These are phyloP conservation scores for Paedocypris sp. DNA, from an alignment of 2,113 vertebrate genomes.

Conservation along the genomic window DNA sequence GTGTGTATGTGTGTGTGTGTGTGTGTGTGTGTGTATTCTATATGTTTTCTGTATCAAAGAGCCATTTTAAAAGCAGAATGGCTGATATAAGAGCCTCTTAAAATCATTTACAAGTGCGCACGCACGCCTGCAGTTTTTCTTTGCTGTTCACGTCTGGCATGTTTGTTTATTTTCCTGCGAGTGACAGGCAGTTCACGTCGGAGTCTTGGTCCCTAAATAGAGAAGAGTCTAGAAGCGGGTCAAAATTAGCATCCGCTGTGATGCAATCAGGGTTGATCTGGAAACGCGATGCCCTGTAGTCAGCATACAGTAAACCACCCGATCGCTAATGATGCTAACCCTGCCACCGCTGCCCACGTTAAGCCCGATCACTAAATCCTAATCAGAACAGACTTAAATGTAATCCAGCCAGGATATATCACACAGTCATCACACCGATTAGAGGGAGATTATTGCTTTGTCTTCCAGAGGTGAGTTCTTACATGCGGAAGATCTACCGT, in stretches of 20 bases:
- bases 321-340: not conserved
- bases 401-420: conserved; percentile 16
- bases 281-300: not conserved
- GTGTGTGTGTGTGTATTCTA: too few relatives aligned
- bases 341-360: not conserved
- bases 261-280: conserved; percentile 5
- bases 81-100: not conserved
- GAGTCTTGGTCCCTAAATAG: conserved; percentile 27
- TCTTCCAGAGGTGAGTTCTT: too few relatives aligned
- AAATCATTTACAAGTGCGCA: not conserved
- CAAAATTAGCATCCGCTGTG: conserved; percentile 49
- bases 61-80: too few relatives aligned
- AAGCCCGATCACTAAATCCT: conserved; percentile 4
- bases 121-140: not conserved
- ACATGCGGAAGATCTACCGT: too few relatives aligned
- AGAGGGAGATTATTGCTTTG: too few relatives aligned
- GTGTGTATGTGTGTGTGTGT: too few relatives aligned
- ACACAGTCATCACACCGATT: not conserved
- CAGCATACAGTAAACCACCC: not conserved
- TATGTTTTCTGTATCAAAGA: too few relatives aligned
- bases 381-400: conserved; percentile 20
- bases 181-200: conserved; percentile 12
- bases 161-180: conserved; percentile 14
- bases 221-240: not conserved
- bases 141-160: not conserved